Base-by-base conservation (phyloP, 1,140 invertebrate species). In the Procambarus virginalis region DNA sequence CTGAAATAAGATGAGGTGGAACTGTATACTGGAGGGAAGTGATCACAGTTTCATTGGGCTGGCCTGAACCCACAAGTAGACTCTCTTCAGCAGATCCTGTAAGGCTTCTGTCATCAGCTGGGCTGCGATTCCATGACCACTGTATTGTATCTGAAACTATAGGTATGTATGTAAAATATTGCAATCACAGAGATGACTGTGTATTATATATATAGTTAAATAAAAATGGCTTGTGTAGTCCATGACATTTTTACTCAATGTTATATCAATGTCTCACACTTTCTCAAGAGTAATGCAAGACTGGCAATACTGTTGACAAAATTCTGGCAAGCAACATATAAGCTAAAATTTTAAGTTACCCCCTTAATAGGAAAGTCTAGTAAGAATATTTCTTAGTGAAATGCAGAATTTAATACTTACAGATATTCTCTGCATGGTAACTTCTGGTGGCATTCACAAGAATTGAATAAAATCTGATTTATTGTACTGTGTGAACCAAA, bases 51-150 rank as follows among this genome's bases (percentile, higher is more conserved):
- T 89, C 81, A 68, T 17, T 88, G 9, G 77, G 34, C 20, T 58
- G 58, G n/a, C 45, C 68, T 45, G 78, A 34, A 6, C 48, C 79
- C 34, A 82, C 60, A 22, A 89, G 68, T 14, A 84, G 20, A 22
- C 58, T 79, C n/a, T 58, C 80, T 51, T 20, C 55, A 17, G 55
- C 22, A 45, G 81, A 78, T 2, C 70, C 88, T 51, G 22, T 20
- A 34, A 48, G 20, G 45, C 20, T 70, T 46, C 76, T 46, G 17
- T 89, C 88, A 46, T 84, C 88, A 20, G 73, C 34, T 20, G 81
- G 45, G 60, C 68, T 79, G 73, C 81, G 80, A 34, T 34, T 84
- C 88, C 88, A 89, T n/a, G 34, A 84, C 88, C 88, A 89, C n/a
- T 84, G 73, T 8, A 55, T 9, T 34, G 81, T 8, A 34, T 89